A percentile compares a stretch with the other conserved stretches of the same genome.
Conservation (phyloP, 2,888 invertebrate genomes). For the Ochlodes sylvanus region DNA sequence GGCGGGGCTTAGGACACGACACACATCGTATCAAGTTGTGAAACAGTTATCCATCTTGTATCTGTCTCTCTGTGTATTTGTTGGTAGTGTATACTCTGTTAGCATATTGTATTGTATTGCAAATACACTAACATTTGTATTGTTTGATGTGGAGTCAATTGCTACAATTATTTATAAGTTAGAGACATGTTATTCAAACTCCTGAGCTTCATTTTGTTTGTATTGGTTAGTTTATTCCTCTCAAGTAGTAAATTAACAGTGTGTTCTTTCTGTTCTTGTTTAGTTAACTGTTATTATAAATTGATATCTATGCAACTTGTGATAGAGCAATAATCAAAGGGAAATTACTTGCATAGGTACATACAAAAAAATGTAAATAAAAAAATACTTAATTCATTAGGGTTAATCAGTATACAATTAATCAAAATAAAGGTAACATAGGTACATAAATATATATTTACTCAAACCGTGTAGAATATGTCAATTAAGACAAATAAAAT, state of each 20-base stretch:
- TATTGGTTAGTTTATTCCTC: background rate
- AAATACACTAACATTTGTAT: background rate
- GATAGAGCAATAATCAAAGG: slow-evolving; percentile 16
- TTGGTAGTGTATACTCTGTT: slow-evolving; percentile 14
- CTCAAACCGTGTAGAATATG: slow-evolving; percentile 20
- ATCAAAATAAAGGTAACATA: slow-evolving; percentile 9
- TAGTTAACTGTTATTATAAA: background rate
- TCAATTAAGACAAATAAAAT: slow-evolving; percentile 34
- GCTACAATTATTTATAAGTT: slow-evolving; percentile 10
- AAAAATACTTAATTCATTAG: slow-evolving; percentile 11
- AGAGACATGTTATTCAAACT: background rate
- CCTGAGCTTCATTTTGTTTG: background rate
- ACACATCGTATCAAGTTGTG: background rate
- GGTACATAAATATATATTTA: slow-evolving; percentile 25
- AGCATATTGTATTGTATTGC: slow-evolving; percentile 12
- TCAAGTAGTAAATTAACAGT: too few relatives aligned
- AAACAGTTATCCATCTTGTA: background rate
- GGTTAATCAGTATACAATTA: slow-evolving; percentile 12
- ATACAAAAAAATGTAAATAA: slow-evolving; percentile 13
- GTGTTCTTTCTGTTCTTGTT: too few relatives aligned
- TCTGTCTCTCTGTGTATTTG: slow-evolving; percentile 5
- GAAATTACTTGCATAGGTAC: slow-evolving; percentile 11
- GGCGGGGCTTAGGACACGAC: slow-evolving; percentile 53
- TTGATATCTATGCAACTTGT: slow-evolving; percentile 3
- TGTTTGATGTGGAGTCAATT: background rate